Evolutionary conservation across 2,113 vertebrate species (phyloP), one percentile per base, ranked within the genome.

Genomic region (Chionomys nivalis): DNA sequence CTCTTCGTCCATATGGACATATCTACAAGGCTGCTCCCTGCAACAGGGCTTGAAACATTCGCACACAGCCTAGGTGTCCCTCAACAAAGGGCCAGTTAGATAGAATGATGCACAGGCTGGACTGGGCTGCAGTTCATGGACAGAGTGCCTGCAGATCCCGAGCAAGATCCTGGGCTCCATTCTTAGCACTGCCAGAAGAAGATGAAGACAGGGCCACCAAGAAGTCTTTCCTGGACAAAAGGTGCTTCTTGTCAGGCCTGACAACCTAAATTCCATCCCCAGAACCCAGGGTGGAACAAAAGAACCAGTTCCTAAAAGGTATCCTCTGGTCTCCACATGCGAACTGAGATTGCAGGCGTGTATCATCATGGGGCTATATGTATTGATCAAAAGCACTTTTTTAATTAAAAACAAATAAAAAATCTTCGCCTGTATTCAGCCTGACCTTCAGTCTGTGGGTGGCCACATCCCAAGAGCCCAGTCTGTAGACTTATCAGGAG

Each of bases 401-500:
- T 24, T 13, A 55, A 58, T 58, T 39, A n/a, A 63, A 83, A 83
- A 42, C 73, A 88, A 73, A 88, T n/a, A 12, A 33, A 77, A 77
- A 52, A 58, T 52, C 21, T 63, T 36, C 23, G 13, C 70, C 12
- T 77, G 61, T 12, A 9, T 21, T 1, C 10, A 7, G 47, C 24
- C 75, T 70, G 61, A 52, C 4, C 44, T 83, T 11, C 39, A 26
- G 85, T 31, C 44, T 86, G 21, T 3, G 52, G 16, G 17, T 79
- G 68, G 12, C 17, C 44, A 39, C 0, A 3, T 0, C 3, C 24
- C 24, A 3, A 26, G 28, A 73, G 5, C 72, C 73, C 6, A 12
- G 13, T 28, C n/a, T 61, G 5, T 79, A 55, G 77, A 33, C 49
- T 52, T 55, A 8, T 79, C 78, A 55, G 33, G 78, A 36, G 31